phyloP scores from a whole-genome alignment of 1,140 invertebrate genomes.

The Drosophila micromelanica region DNA sequence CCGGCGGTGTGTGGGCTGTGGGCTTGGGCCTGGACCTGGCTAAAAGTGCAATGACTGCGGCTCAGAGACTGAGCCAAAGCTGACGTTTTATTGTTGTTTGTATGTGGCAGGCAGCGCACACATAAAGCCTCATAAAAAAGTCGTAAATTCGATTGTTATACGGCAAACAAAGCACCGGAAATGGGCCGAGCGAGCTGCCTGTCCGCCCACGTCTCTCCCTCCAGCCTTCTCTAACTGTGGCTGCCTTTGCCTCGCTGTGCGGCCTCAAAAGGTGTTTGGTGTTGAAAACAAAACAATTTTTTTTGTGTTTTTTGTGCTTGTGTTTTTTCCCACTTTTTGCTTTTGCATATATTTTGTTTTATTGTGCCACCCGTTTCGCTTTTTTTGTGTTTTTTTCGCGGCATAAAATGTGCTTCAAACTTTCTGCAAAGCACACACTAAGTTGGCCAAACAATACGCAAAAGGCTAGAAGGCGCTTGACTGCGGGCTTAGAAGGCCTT shows the following conservation, averaged over 20 bases:
- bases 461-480: constrained; percentile 23
- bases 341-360: constrained; percentile 49
- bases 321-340: constrained; percentile 34
- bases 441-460: constrained; percentile 39
- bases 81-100: constrained; percentile 76
- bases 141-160: constrained; percentile 81
- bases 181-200: constrained; percentile 51
- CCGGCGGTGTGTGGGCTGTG: constrained; percentile 8
- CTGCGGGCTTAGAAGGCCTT: constrained; percentile 28
- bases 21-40: constrained; percentile 44
- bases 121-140: constrained; percentile 80
- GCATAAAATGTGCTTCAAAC: constrained; percentile 75
- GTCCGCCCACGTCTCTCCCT: not conserved
- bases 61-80: constrained; percentile 43
- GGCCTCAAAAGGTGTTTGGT: constrained; percentile 76
- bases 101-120: constrained; percentile 39
- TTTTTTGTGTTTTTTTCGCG: constrained; percentile 23
- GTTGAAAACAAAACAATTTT: constrained; percentile 80
- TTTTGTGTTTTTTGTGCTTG: constrained; percentile 19
- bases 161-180: constrained; percentile 76
- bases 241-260: constrained; percentile 14
- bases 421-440: constrained; percentile 51
- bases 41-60: constrained; percentile 76
- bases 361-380: constrained; percentile 29
- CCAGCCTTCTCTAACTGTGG: not conserved